phyloP scores from a whole-genome alignment of 2,888 invertebrate species.

The Campoplex capitator region DNA sequence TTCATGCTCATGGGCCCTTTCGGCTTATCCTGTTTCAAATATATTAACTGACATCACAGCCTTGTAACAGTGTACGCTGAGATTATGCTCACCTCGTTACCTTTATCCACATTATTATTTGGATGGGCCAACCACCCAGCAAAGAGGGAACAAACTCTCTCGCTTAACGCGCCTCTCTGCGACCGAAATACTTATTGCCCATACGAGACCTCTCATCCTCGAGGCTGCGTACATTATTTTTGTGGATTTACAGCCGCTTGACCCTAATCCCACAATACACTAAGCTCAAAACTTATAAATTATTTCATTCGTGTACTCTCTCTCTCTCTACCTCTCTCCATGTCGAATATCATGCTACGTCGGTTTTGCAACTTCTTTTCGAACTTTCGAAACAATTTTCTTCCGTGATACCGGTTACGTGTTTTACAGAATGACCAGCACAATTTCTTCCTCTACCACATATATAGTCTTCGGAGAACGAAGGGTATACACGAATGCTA shows the following conservation, averaged over 20 bases:
- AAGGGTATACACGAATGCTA: constrained; percentile 39
- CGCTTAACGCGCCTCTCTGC: constrained; percentile 14
- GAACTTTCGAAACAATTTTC: constrained; percentile 58
- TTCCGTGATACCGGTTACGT: constrained; percentile 49
- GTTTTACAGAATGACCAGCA: constrained; percentile 38
- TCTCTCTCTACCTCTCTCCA: not conserved
- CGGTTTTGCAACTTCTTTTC: constrained; percentile 16
- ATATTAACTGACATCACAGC: constrained; percentile 1
- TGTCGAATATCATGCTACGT: constrained; percentile 49
- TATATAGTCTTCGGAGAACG: not conserved
- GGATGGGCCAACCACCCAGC: constrained; percentile 23
- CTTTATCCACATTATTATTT: constrained; percentile 67
- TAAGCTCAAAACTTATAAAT: not conserved
- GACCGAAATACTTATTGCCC: constrained; percentile 40
- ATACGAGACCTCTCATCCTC: constrained; percentile 31
- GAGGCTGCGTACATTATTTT: constrained; percentile 61
- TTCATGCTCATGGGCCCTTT: not conserved
- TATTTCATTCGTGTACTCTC: not conserved
- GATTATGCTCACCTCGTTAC: constrained; percentile 72
- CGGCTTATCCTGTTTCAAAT: constrained; percentile 48
- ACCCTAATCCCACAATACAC: constrained; percentile 62
- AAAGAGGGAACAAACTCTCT: constrained; percentile 38
- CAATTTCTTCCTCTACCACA: constrained; percentile 12
- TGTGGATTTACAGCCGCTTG: constrained; percentile 62
- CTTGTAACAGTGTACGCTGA: constrained; percentile 56